Evolutionary conservation across 1,140 invertebrate species (phyloP).

Genomic region (Trigoniulus corallinus): DNA sequence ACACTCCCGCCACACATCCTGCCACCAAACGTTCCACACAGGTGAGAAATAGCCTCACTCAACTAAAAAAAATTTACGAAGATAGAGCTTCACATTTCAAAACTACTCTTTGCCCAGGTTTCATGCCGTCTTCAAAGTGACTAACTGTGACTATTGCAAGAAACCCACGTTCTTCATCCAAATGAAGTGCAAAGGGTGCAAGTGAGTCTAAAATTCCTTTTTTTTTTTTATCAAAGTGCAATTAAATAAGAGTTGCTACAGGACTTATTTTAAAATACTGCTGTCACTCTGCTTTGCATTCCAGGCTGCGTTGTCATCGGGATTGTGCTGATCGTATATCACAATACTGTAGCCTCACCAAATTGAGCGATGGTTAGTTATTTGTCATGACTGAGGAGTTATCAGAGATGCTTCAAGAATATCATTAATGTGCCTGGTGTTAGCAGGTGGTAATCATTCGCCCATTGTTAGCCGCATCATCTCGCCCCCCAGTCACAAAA

Average conservation of each 20-base stretch:
- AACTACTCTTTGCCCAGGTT: constrained; percentile 43
- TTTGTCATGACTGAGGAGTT: too few relatives aligned
- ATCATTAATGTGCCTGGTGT: too few relatives aligned
- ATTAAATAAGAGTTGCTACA: too few relatives aligned
- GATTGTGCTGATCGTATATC: too few relatives aligned
- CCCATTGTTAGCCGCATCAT: constrained; percentile 8
- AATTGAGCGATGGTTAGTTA: too few relatives aligned
- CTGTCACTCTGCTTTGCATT: too few relatives aligned
- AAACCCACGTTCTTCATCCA: constrained; percentile 83
- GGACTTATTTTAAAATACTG: too few relatives aligned
- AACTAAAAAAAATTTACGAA: too few relatives aligned
- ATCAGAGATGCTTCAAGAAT: too few relatives aligned
- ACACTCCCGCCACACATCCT: constrained; percentile 9
- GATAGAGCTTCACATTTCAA: background rate
- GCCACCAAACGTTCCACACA: constrained; percentile 29
- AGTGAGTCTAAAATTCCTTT: constrained; percentile 27
- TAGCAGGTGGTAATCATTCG: constrained; percentile 10
- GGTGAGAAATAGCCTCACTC: constrained; percentile 64
- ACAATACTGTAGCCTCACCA: too few relatives aligned
- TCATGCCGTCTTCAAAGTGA: constrained; percentile 68
- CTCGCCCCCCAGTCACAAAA: constrained; percentile 4
- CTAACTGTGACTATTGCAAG: constrained; percentile 76
- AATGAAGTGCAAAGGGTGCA: constrained; percentile 86
- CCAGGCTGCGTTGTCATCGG: too few relatives aligned
- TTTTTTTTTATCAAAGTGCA: too few relatives aligned